phyloP scores from a whole-genome alignment of 1,140 invertebrate species.

The Drosophila sturtevanti region DNA sequence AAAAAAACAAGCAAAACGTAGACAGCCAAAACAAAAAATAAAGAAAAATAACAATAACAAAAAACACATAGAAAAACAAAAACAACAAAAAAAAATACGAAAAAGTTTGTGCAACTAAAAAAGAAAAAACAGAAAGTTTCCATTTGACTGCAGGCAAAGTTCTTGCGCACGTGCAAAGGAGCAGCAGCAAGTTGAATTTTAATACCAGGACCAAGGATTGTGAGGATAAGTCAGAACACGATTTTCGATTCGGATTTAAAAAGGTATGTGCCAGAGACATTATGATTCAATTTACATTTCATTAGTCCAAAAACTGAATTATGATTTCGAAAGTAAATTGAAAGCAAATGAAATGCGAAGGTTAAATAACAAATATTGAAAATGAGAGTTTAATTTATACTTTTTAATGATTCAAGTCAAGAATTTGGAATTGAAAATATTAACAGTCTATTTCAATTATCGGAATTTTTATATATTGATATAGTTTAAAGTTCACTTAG shows the following conservation, averaged over 20 bases:
- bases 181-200: constrained; percentile 47
- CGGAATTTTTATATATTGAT: no score
- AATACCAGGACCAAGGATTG: constrained; percentile 44
- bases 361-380: not conserved
- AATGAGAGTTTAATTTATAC: not conserved
- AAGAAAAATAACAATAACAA: constrained; percentile 18
- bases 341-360: not conserved
- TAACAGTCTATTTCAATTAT: no score
- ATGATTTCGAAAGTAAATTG: not conserved
- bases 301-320: not conserved
- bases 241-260: constrained; percentile 70
- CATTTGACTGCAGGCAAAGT: constrained; percentile 53
- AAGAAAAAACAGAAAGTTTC: constrained; percentile 46
- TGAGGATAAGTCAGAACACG: constrained; percentile 46
- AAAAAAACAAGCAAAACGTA: constrained; percentile 28
- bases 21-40: constrained; percentile 35
- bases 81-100: constrained; percentile 27
- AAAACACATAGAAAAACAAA: constrained; percentile 20
- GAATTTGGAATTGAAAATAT: no score
- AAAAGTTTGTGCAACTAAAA: constrained; percentile 8
- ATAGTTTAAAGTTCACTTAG: no score
- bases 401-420: no score
- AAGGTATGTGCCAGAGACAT: constrained; percentile 55
- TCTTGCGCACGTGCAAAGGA: constrained; percentile 60
- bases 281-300: constrained; percentile 39